Evolutionary conservation across 2,113 vertebrate genomes (phyloP).

Genomic region (Calidris pugnax): DNA sequence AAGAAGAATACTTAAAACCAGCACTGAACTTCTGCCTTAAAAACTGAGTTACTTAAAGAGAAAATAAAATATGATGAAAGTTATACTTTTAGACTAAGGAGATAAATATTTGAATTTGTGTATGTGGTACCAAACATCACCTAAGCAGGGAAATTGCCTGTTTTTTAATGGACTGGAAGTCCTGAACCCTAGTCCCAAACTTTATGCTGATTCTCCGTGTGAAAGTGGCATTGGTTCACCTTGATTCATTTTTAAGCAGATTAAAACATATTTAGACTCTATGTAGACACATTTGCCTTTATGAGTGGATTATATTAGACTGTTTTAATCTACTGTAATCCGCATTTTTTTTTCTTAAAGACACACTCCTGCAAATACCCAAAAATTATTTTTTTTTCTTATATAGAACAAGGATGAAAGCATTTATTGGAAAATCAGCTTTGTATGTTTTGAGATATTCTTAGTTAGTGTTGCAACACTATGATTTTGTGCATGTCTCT

Average conservation of each 20-base stretch:
- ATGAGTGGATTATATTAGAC: background rate
- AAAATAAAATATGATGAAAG: background rate
- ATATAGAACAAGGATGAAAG: background rate
- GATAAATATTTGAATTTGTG: background rate
- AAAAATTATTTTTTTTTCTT: background rate
- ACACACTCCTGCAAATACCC: background rate
- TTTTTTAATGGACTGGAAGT: background rate
- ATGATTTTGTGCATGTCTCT: background rate
- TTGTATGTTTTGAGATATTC: background rate
- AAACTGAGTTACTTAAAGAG: background rate
- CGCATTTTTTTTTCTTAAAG: background rate
- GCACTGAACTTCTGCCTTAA: background rate
- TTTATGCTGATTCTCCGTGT: background rate
- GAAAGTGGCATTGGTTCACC: background rate
- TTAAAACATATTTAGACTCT: background rate
- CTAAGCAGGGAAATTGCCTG: background rate
- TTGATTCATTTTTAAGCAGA: slow-evolving; percentile 24
- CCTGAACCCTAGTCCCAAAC: background rate
- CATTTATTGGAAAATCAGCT: background rate
- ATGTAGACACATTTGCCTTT: background rate
- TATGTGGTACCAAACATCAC: background rate
- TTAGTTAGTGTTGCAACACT: background rate
- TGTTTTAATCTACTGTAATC: background rate
- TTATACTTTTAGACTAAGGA: background rate
- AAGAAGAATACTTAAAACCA: background rate